phyloP scores from a whole-genome alignment of 1,140 invertebrate genomes.

The Drosophila rhopaloa region DNA sequence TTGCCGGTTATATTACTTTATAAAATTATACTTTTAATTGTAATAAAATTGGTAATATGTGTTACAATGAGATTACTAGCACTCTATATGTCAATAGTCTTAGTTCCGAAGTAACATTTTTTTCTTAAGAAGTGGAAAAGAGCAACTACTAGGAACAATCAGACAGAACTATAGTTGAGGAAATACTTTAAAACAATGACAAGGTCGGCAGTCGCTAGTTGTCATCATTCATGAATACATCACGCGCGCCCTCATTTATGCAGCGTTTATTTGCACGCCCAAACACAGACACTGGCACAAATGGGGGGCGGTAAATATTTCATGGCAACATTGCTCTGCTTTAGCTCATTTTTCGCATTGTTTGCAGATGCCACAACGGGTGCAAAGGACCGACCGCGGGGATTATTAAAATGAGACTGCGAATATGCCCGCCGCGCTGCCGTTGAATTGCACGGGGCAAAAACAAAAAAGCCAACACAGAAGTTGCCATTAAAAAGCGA shows the following conservation, averaged over 20 bases:
- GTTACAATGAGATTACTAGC: too few species aligned
- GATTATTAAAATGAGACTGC: slow-evolving; percentile 56
- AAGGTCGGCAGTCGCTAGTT: slow-evolving; percentile 36
- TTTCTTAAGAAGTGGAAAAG: background rate
- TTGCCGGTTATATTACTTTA: too few species aligned
- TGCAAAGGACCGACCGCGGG: slow-evolving; percentile 19
- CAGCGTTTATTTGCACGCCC: slow-evolving; percentile 52
- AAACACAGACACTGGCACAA: slow-evolving; percentile 14
- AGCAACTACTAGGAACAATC: background rate
- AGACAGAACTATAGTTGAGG: background rate
- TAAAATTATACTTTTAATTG: too few species aligned
- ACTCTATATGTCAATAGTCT: too few species aligned
- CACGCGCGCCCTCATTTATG: slow-evolving; percentile 59
- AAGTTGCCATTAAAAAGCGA: slow-evolving; percentile 13
- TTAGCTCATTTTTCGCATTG: slow-evolving; percentile 32
- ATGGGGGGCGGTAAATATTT: slow-evolving; percentile 52
- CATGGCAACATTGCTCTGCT: slow-evolving; percentile 34
- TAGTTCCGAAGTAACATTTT: too few species aligned
- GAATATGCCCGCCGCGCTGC: slow-evolving; percentile 41
- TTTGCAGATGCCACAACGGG: slow-evolving; percentile 23
- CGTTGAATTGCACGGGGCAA: slow-evolving; percentile 44
- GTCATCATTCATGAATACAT: slow-evolving; percentile 53
- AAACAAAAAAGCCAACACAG: slow-evolving; percentile 13
- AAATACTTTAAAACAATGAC: slow-evolving; percentile 37
- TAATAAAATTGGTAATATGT: too few species aligned